These are phyloP conservation scores for Scyliorhinus canicula DNA, from an alignment of 2,797 vertebrate species.

Conservation along the genomic window DNA sequence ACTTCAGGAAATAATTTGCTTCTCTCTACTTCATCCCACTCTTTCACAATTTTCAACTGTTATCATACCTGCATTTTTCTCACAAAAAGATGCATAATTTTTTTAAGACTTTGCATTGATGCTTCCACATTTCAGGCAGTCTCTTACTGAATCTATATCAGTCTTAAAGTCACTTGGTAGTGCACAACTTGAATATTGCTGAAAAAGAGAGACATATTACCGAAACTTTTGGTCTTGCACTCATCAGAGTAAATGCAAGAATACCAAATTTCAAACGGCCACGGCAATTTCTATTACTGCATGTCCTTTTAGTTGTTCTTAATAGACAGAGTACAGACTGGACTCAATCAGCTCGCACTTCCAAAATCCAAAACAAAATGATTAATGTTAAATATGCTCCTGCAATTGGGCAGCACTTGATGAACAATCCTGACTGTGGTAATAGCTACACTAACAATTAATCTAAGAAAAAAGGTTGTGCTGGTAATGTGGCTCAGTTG, in stretches of 20 bases:
- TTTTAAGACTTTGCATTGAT: not conserved
- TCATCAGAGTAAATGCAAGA: not conserved
- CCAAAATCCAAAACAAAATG: not conserved
- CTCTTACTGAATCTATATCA: not conserved
- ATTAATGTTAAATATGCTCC: not conserved
- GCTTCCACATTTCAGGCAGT: not conserved
- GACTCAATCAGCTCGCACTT: not conserved
- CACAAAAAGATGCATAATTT: not conserved
- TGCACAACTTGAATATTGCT: not conserved
- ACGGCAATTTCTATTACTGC: not conserved
- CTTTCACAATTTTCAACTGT: not conserved
- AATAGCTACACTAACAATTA: not conserved
- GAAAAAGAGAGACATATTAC: not conserved
- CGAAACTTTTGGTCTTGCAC: not conserved
- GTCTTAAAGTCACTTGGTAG: not conserved
- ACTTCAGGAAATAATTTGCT: not conserved
- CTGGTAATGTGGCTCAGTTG: not conserved
- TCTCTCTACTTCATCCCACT: not conserved
- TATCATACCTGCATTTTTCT: not conserved
- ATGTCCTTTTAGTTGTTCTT: not conserved
- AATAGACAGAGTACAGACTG: not conserved
- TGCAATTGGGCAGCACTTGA: no score
- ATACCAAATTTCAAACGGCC: not conserved
- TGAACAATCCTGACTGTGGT: not conserved
- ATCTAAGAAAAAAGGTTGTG: not conserved